A percentile compares a stretch with the other conserved stretches of the same genome.
phyloP scores from a whole-genome alignment of 2,113 vertebrate species.

The Lagenorhynchus albirostris region DNA sequence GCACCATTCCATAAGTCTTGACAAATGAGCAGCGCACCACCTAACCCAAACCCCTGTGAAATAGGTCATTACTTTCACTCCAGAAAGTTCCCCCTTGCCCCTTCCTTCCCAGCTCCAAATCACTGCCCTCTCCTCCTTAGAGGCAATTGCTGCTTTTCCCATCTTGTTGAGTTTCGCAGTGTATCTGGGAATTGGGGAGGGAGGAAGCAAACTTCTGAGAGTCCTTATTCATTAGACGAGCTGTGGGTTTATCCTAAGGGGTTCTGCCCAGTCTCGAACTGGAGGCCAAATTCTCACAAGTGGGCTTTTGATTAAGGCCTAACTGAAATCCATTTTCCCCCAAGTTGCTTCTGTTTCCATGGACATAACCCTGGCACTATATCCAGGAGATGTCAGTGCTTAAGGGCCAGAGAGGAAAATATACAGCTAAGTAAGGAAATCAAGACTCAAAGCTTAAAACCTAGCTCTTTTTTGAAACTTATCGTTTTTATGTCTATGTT shows the following conservation, averaged over 20 bases:
- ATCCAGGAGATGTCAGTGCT: background rate
- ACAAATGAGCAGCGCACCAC: background rate
- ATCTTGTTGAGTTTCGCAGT: background rate
- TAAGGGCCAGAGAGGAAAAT: background rate
- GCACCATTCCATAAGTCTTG: background rate
- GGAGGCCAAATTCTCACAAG: background rate
- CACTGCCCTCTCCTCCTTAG: background rate
- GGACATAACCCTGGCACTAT: background rate
- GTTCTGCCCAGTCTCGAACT: background rate
- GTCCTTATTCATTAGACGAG: constrained; percentile 9
- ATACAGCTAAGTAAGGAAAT: background rate
- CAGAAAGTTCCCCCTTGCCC: background rate
- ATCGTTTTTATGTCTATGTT: background rate
- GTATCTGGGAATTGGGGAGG: background rate
- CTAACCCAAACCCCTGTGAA: background rate
- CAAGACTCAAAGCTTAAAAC: constrained; percentile 30
- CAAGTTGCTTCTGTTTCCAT: background rate
- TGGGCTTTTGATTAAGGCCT: background rate
- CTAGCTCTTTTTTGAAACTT: background rate
- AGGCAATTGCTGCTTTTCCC: background rate
- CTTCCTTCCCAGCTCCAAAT: background rate
- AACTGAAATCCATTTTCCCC: background rate
- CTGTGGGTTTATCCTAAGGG: background rate
- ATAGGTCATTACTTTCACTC: background rate
- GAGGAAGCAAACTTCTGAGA: constrained; percentile 3